Base-by-base conservation (phyloP, 2,797 vertebrate genomes). In the Hylomyscus alleni region DNA sequence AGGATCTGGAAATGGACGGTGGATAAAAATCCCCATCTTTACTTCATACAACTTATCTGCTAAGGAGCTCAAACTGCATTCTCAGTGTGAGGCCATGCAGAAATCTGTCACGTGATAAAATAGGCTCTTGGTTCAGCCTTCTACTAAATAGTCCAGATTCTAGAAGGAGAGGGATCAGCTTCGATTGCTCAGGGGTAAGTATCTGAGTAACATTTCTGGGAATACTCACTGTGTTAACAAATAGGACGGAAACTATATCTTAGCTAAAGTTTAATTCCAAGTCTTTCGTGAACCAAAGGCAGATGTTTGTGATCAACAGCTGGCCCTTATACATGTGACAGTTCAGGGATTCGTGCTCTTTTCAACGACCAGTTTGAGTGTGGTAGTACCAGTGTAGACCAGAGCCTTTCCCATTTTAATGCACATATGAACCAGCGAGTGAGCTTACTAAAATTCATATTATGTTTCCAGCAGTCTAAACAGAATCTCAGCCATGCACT, bases 1-100 rank as follows among this genome's bases (percentile, higher is more conserved):
- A 96, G 75, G 85, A 94, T 94, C 56, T 92, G 93, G 94, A 89
- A 96, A 89, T 69, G 29, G 87, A 77, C 72, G 56, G 89, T 88
- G 40, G 72, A 56, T 95, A 82, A 81, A 56, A 91, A 93, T 87
- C 56, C 58, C 65, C 52, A 50, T 90, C 58, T 97, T 94, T 95
- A 82, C 95, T 96, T 97, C 92, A 84, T 29, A 81, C 24, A 90
- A 83, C 26, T 94, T 93, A 88, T 81, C 76, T 84, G 44, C 31
- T 95, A 91, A 50, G 44, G 14, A 52, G 31, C 34, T 97, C 65
- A 72, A 29, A 62, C 56, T 72, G 11, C 15, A 62, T 20, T 13
- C 37, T 80, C 54, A 58, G 52, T 78, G 82, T 85, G 80, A 67
- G 77, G 54, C 47, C 65, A 60, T 40, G 56, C 8, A 54, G 80